Conservation (phyloP, 2,113 vertebrate genomes). For the Enhydra lutris region DNA sequence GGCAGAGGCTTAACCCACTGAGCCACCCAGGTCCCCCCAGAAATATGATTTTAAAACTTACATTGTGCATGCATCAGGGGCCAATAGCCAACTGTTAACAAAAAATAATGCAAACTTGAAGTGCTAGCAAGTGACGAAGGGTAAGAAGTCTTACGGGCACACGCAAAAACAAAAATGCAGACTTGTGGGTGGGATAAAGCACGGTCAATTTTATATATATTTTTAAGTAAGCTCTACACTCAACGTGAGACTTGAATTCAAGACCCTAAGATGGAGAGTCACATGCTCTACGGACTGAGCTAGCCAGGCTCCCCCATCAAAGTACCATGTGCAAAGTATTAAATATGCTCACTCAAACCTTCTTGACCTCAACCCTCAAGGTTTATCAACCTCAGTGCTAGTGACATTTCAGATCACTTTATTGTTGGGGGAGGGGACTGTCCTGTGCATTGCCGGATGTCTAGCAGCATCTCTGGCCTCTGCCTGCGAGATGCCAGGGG, state of each 20-base stretch:
- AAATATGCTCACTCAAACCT: neutral
- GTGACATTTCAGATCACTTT: neutral
- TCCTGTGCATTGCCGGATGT: neutral
- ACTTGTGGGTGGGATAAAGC: neutral
- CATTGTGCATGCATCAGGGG: neutral
- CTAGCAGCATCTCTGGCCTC: neutral
- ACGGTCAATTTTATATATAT: neutral
- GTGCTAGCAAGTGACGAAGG: neutral
- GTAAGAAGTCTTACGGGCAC: neutral
- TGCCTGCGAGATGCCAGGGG: neutral
- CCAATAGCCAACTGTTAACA: conserved; percentile 32
- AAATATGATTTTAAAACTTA: conserved; percentile 32
- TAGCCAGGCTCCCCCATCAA: neutral
- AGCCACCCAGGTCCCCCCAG: neutral
- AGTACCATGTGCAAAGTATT: neutral
- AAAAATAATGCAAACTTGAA: conserved; percentile 29
- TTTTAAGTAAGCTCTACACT: neutral
- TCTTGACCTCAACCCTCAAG: neutral
- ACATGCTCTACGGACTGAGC: neutral
- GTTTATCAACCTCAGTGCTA: neutral
- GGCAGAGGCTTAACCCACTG: too few relatives aligned
- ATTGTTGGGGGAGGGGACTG: neutral
- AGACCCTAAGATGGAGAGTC: neutral
- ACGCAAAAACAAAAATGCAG: neutral
- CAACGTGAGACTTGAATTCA: neutral